phyloP scores from a whole-genome alignment of 2,797 vertebrate genomes.

The Sebastes matsubarae region DNA sequence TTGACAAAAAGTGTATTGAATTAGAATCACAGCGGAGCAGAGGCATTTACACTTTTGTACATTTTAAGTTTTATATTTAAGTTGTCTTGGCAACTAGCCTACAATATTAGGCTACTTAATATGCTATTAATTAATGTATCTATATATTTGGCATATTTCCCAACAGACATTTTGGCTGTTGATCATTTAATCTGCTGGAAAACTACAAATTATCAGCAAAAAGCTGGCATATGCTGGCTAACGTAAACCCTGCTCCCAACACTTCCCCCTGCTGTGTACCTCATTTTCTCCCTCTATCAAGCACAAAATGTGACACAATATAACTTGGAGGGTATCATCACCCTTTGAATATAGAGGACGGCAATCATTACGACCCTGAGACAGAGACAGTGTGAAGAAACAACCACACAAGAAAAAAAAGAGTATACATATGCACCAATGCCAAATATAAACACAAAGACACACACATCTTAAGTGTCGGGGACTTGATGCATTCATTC shows the following conservation, averaged over 20 bases:
- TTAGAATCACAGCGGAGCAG: too few relatives aligned
- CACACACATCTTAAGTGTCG: neutral
- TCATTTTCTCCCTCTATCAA: slow-evolving; percentile 20
- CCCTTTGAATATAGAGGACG: slow-evolving; percentile 19
- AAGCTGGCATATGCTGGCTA: too few relatives aligned
- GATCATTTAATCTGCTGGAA: neutral
- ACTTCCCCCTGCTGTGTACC: neutral
- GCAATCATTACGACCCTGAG: neutral
- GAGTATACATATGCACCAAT: neutral
- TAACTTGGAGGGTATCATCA: slow-evolving; percentile 7
- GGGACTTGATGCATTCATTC: slow-evolving; percentile 12
- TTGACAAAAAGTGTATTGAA: too few relatives aligned
- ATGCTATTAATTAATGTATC: too few relatives aligned
- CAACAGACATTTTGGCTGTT: too few relatives aligned
- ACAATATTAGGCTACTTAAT: too few relatives aligned
- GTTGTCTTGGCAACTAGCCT: too few relatives aligned
- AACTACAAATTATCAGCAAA: rapidly evolving
- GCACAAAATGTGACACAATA: slow-evolving; percentile 17
- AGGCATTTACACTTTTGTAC: slow-evolving; percentile 1
- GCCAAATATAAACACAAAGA: slow-evolving; percentile 11
- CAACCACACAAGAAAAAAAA: neutral
- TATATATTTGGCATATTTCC: too few relatives aligned
- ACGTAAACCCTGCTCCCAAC: neutral
- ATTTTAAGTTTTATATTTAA: too few relatives aligned
- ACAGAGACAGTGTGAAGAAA: slow-evolving; percentile 9